Conservation (phyloP, 2,113 vertebrate genomes). For the Leptobrachium ailaonicum region DNA sequence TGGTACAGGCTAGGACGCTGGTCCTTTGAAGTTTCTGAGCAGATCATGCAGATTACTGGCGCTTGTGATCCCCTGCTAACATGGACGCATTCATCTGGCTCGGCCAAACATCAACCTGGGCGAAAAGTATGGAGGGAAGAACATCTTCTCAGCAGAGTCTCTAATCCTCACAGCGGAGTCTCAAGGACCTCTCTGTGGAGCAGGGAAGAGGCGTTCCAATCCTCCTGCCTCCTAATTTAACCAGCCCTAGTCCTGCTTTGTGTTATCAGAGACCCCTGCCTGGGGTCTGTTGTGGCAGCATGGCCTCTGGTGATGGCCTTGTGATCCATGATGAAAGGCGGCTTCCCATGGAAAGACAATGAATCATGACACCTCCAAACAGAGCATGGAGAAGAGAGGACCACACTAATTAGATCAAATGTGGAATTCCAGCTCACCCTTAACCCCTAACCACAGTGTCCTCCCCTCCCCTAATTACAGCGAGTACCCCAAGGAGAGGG, state of each 20-base stretch:
- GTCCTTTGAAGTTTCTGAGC: background rate
- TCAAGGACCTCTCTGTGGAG: constrained; percentile 16
- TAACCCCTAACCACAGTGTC: background rate
- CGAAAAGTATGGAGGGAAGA: background rate
- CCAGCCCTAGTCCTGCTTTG: background rate
- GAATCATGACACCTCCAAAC: background rate
- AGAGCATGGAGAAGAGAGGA: background rate
- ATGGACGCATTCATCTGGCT: background rate
- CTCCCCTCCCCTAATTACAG: background rate
- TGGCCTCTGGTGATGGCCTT: background rate
- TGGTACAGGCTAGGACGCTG: background rate
- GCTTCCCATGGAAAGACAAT: background rate
- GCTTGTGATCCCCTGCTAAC: background rate
- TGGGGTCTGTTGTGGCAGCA: background rate
- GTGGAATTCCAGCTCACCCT: background rate
- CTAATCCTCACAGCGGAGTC: constrained; percentile 24
- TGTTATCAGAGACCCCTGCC: background rate
- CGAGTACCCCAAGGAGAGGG: background rate
- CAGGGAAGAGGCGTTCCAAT: background rate
- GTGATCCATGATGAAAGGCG: background rate
- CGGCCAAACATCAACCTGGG: background rate
- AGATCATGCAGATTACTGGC: background rate
- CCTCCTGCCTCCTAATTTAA: constrained; percentile 24
- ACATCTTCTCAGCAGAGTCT: background rate
- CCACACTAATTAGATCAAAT: constrained; percentile 14